Evolutionary conservation across 2,797 vertebrate species (phyloP).

Genomic region (Glossophaga mutica): DNA sequence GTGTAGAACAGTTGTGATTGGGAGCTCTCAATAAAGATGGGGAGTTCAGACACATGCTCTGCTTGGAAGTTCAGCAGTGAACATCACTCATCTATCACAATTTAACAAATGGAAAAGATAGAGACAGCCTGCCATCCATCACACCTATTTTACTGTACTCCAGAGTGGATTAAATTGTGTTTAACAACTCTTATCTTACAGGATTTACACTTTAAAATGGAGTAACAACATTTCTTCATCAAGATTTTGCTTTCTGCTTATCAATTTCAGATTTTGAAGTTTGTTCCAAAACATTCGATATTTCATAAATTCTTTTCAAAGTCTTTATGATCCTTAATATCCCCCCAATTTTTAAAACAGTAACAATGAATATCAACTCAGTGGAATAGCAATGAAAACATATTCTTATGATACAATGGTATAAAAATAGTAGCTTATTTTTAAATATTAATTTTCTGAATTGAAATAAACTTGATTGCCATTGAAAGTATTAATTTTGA

Average conservation of each 20-base stretch:
- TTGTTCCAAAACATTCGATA: slow-evolving; percentile 65
- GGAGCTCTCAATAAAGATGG: slow-evolving; percentile 83
- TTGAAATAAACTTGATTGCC: not conserved
- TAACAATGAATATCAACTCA: not conserved
- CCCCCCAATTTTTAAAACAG: not conserved
- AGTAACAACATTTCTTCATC: slow-evolving; percentile 57
- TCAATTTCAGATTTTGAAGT: slow-evolving; percentile 68
- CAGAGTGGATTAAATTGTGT: slow-evolving; percentile 85
- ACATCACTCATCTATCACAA: slow-evolving; percentile 89
- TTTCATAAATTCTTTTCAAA: slow-evolving; percentile 58
- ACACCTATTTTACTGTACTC: slow-evolving; percentile 84
- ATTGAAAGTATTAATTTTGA: not conserved
- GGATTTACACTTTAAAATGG: slow-evolving; percentile 68
- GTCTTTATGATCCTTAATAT: slow-evolving; percentile 23
- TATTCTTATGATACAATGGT: not conserved
- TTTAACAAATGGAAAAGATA: slow-evolving; percentile 86
- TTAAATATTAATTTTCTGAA: not conserved
- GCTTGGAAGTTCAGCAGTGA: slow-evolving; percentile 81
- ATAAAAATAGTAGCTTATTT: not conserved
- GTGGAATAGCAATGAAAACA: not conserved
- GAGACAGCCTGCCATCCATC: slow-evolving; percentile 88
- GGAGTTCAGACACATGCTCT: slow-evolving; percentile 79
- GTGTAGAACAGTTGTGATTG: slow-evolving; percentile 84
- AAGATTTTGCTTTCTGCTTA: slow-evolving; percentile 62
- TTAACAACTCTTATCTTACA: slow-evolving; percentile 78